Evolutionary conservation across 2,888 invertebrate species (phyloP), one percentile per base, ranked within the genome.

Genomic region (Leptopilina drosophilae): DNA sequence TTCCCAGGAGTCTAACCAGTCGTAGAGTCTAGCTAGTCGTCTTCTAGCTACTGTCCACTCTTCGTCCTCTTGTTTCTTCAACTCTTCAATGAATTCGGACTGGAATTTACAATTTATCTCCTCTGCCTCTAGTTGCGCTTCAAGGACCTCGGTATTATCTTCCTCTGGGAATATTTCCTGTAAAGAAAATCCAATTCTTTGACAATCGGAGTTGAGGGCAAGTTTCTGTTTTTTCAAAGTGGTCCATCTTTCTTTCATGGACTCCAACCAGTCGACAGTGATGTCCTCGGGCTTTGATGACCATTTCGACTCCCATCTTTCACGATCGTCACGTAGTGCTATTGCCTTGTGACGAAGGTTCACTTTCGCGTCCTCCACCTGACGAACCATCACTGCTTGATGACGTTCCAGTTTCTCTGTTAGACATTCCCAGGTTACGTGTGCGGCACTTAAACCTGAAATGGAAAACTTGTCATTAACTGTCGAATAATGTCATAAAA

Each of bases 1-100:
- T 46, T 91, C 87, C 91, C 91, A 91, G 0, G 91, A 91, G 77
- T 91, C 91, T 8, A 92, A 82, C 90, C 92, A 92, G 76, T 91
- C 91, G 64, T 92, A 88, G 14, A 91, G 84, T 73, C 91, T 87
- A 0, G 89, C 87, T 15, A 92, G 73, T 66, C 91, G 85, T 53
- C 88, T 86, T 59, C 89, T 87, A 0, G 89, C 91, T 0, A 92
- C 86, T 0, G 85, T 81, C 91, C 91, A 91, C 66, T 91, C 91
- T 67, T 91, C 91, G 14, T 87, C 87, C 56, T 88, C 88, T 69
- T 91, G 91, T 76, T 89, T 90, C 15, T 86, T 87, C 14, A 91
- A 76, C 53, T 92, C 91, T 14, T 88, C 88, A 11, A 90, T 53
- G 66, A 92, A 92, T 53, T 91, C 91, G 0, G 85, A 87, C 67